A percentile compares a stretch with the other conserved stretches of the same genome.
phyloP scores from a whole-genome alignment of 2,888 invertebrate genomes.

The Empis stercorea region DNA sequence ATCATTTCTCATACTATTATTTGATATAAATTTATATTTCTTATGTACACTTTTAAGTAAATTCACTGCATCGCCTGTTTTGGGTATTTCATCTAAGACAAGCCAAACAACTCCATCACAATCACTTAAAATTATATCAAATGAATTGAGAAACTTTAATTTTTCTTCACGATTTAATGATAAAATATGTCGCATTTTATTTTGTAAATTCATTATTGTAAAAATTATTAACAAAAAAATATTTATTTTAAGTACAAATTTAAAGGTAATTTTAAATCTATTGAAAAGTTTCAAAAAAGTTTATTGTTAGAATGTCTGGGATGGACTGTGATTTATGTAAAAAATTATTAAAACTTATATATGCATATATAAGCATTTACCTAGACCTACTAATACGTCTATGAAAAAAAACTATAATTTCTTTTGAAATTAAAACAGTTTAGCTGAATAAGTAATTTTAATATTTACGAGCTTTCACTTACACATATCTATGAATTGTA shows the following conservation, averaged over 20 bases:
- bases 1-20: conserved; percentile 29
- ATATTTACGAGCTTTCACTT: too few species aligned
- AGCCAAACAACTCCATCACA: conserved; percentile 45
- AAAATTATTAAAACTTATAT: too few species aligned
- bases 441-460: too few species aligned
- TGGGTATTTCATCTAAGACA: conserved; percentile 27
- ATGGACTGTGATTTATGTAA: too few species aligned
- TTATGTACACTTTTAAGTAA: conserved; percentile 33
- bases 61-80: conserved; percentile 29
- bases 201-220: neutral
- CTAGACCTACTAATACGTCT: too few species aligned
- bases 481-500: too few species aligned
- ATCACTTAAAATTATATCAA: conserved; percentile 44
- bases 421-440: too few species aligned
- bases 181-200: conserved; percentile 7
- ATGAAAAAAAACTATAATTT: too few species aligned
- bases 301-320: too few species aligned
- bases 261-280: too few species aligned
- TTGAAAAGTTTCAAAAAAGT: too few species aligned
- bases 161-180: conserved; percentile 23
- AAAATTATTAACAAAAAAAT: neutral
- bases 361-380: too few species aligned
- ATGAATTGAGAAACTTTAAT: conserved; percentile 34
- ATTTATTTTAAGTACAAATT: neutral
- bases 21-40: conserved; percentile 31